Evolutionary conservation across 2,797 vertebrate species (phyloP).

Genomic region (Ataeniobius toweri): DNA sequence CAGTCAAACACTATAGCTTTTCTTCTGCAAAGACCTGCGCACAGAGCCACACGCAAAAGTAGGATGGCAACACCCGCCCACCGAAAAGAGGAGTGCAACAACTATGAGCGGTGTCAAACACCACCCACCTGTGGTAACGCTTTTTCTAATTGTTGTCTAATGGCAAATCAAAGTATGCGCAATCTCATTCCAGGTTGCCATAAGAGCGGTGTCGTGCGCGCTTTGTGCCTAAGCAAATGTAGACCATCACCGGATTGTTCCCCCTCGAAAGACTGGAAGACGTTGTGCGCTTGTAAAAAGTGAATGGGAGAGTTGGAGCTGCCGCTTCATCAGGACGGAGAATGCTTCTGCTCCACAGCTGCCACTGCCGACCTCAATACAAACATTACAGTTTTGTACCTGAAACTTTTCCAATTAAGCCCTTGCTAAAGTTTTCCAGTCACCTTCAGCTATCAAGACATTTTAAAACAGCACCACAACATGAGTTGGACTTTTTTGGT

Average conservation of each 20-base stretch:
- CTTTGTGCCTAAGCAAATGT: constrained; percentile 1
- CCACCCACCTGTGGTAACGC: constrained; percentile 53
- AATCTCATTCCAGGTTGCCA: constrained; percentile 1
- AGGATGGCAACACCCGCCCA: no score
- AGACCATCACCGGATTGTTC: constrained; percentile 5
- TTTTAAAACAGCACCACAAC: no score
- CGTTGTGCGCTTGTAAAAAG: no score
- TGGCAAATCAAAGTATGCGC: constrained; percentile 23
- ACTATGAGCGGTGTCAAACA: constrained; percentile 14
- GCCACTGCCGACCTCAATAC: no score
- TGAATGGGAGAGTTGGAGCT: no score
- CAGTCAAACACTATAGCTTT: neutral
- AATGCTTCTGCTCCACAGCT: no score
- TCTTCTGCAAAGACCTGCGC: neutral
- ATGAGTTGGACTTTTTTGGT: no score
- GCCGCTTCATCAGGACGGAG: no score
- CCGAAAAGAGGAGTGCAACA: constrained; percentile 1
- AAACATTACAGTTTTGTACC: no score
- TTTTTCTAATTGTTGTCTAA: constrained; percentile 16
- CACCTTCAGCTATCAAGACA: no score
- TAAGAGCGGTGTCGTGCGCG: neutral
- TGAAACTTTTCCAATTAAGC: no score
- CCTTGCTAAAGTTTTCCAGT: no score
- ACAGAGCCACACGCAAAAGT: constrained; percentile 9
- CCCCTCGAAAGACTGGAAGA: neutral